Evolutionary conservation across 2,113 vertebrate genomes (phyloP), one percentile per base, ranked within the genome.

Genomic region (Apaloderma vittatum): DNA sequence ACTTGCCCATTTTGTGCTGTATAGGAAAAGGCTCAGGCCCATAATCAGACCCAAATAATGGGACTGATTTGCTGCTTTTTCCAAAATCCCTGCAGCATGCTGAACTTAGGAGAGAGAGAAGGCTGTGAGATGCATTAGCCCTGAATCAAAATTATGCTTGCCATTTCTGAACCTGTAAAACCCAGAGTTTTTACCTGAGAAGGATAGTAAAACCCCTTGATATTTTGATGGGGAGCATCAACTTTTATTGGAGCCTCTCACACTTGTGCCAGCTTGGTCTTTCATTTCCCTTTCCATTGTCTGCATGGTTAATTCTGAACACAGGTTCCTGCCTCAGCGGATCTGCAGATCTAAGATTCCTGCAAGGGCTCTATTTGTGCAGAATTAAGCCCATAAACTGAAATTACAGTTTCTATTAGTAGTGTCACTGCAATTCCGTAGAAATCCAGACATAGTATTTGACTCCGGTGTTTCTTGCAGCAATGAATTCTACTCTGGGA

Each of bases 401-500:
- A 90, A 93, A 92, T 90, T 67, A 80, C 45, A 58, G 30, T 82
- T 93, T 43, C 74, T 91, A 88, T 45, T 90, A 67, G 15, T 72
- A 67, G 34, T 79, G 27, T 17, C 29, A 66, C 63, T 88, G 59
- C 55, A 71, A 73, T 65, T 12, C 29, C 59, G 72, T 49, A 77
- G 80, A 93, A 88, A 93, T 51, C n/a, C 71, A 96, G 93, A 91
- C 52, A 37, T 34, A 59, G 26, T 77, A 84, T 86, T 91, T 94
- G 68, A 91, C 43, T 90, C 63, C 48, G 52, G 65, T 51, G 45
- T 83, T 93, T 96, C 73, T 86, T 91, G 87, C 66, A 93, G 67
- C 93, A 93, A 43, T 21, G 40, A 96, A 91, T 90, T 91, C 62
- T 78, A 51, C 81, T 76, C 87, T 73, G 58, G 49, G 87, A 93